Conservation (phyloP, 2,113 vertebrate species). For the Scomber scombrus region DNA sequence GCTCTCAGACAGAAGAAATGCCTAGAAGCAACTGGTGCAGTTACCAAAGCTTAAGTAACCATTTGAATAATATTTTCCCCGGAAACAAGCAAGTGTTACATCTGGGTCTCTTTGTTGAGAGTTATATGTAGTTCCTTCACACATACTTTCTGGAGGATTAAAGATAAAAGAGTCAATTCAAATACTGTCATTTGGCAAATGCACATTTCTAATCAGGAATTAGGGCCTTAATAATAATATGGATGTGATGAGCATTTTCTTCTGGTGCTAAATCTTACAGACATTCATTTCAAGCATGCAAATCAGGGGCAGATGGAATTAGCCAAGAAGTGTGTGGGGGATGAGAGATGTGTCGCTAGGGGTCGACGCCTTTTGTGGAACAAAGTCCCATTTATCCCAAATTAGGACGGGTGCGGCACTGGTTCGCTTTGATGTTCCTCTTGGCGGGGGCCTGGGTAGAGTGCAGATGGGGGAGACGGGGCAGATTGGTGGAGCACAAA, state of each 20-base stretch:
- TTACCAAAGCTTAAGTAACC: background rate
- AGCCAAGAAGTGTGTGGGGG: constrained; percentile 64
- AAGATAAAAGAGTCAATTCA: constrained; percentile 71
- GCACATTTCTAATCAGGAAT: constrained; percentile 78
- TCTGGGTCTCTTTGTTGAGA: constrained; percentile 19
- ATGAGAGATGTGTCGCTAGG: constrained; percentile 72
- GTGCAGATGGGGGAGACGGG: constrained; percentile 14
- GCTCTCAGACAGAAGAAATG: background rate
- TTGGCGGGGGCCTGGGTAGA: constrained; percentile 55
- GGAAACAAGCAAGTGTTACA: constrained; percentile 8
- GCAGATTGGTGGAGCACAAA: constrained; percentile 63
- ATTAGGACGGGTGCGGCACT: constrained; percentile 75
- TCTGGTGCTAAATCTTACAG: constrained; percentile 63
- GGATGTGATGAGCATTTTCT: constrained; percentile 71
- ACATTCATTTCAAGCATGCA: constrained; percentile 72
- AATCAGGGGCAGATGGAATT: constrained; percentile 83
- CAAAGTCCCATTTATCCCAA: constrained; percentile 85
- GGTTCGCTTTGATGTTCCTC: constrained; percentile 81
- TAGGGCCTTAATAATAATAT: constrained; percentile 69
- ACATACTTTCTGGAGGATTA: constrained; percentile 68
- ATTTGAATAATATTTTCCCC: background rate
- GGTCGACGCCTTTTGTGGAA: constrained; percentile 80
- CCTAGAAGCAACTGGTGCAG: background rate
- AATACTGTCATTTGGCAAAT: constrained; percentile 74
- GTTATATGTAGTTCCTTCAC: constrained; percentile 33